Conservation (phyloP, 2,797 vertebrate species). For the Hybognathus amarus region DNA sequence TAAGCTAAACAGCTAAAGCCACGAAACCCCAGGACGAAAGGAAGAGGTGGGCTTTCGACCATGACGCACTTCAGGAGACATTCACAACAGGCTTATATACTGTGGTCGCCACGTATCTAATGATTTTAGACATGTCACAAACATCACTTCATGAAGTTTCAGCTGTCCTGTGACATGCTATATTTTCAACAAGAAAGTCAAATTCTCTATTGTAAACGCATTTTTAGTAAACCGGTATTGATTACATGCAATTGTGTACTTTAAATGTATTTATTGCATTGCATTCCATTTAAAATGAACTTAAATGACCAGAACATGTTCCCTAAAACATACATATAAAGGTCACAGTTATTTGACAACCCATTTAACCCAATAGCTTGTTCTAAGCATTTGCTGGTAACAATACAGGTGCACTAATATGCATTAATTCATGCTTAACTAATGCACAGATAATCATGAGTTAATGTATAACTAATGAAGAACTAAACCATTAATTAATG, state of each 20-base stretch:
- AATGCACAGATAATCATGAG: no score
- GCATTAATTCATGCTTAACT: no score
- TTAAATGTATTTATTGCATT: background rate
- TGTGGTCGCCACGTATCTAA: no score
- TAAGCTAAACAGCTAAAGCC: no score
- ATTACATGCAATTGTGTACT: background rate
- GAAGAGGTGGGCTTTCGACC: no score
- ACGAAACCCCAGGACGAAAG: no score
- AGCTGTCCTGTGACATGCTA: background rate
- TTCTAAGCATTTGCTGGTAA: background rate
- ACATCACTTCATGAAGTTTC: background rate
- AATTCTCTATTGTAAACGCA: background rate
- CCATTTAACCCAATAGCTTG: background rate
- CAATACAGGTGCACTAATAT: no score
- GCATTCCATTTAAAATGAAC: background rate
- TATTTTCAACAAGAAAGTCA: background rate
- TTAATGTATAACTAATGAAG: no score
- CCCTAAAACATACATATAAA: background rate
- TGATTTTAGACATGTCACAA: no score
- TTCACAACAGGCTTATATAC: no score
- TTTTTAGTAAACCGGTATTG: background rate
- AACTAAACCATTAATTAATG: no score
- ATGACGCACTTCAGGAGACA: no score
- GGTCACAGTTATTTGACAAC: background rate
- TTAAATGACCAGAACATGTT: background rate